Evolutionary conservation across 1,140 invertebrate species (phyloP).

Genomic region (Penaeus indicus): DNA sequence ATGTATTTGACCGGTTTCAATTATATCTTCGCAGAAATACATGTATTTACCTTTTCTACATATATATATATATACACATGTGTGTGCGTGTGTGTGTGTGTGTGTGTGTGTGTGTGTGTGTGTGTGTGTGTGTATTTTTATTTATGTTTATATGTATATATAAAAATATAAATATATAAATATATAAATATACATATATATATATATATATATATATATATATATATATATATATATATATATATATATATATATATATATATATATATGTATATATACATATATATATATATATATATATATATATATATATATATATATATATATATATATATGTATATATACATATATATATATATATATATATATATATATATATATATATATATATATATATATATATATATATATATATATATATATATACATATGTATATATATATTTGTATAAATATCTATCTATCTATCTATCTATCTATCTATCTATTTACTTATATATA

Average conservation of each 20-base stretch:
- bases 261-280: too few relatives aligned
- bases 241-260: too few relatives aligned
- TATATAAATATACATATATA: constrained; percentile 28
- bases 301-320: constrained; percentile 21
- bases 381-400: constrained; percentile 32
- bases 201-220: too few relatives aligned
- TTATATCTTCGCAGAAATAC: too few relatives aligned
- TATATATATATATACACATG: too few relatives aligned
- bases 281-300: constrained; percentile 34
- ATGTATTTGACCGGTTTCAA: too few relatives aligned
- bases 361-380: constrained; percentile 31
- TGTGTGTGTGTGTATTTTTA: not conserved
- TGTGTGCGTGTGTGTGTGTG: too few relatives aligned
- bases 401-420: too few relatives aligned
- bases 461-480: not conserved
- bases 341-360: constrained; percentile 13
- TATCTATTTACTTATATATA: constrained; percentile 25
- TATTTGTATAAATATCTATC: constrained; percentile 7
- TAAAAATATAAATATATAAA: constrained; percentile 16
- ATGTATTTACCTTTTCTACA: too few relatives aligned
- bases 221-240: too few relatives aligned
- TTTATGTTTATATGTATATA: constrained; percentile 13
- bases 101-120: too few relatives aligned
- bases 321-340: constrained; percentile 5
- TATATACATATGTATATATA: not conserved